Evolutionary conservation across 2,888 invertebrate species (phyloP).

Genomic region (Brachyptera putata): DNA sequence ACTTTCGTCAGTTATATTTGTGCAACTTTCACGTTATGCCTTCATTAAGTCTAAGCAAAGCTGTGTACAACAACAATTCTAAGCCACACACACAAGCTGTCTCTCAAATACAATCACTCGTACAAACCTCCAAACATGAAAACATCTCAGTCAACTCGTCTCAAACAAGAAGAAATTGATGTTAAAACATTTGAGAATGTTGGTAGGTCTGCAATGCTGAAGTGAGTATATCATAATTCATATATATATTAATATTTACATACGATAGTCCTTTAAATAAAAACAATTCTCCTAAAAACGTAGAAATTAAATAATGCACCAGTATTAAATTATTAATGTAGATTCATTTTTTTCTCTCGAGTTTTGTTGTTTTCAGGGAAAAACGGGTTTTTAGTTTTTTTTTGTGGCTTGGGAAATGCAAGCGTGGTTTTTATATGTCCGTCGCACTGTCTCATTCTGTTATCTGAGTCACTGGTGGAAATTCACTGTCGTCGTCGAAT

Average conservation of each 20-base stretch:
- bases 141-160: no score
- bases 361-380: slow-evolving; percentile 5
- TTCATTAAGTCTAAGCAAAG: no score
- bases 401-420: slow-evolving; percentile 1
- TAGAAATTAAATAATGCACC: slow-evolving; percentile 7
- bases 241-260: slow-evolving; percentile 10
- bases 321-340: slow-evolving; percentile 4
- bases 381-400: not conserved
- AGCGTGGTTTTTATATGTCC: not conserved
- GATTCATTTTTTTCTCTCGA: slow-evolving; percentile 1
- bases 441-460: slow-evolving; percentile 42
- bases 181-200: no score
- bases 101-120: no score
- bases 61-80: no score
- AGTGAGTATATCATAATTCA: no score
- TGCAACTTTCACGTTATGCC: no score
- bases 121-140: no score
- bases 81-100: no score
- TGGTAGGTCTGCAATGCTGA: no score
- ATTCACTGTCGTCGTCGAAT: slow-evolving; percentile 77
- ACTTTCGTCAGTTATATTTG: no score
- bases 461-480: slow-evolving; percentile 71
- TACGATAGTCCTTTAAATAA: not conserved
- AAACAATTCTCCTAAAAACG: not conserved
- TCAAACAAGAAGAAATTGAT: no score